Percentiles rank a stretch among this genome's conserved stretches.
phyloP scores from a whole-genome alignment of 2,888 invertebrate species.

The Halocaridina rubra region DNA sequence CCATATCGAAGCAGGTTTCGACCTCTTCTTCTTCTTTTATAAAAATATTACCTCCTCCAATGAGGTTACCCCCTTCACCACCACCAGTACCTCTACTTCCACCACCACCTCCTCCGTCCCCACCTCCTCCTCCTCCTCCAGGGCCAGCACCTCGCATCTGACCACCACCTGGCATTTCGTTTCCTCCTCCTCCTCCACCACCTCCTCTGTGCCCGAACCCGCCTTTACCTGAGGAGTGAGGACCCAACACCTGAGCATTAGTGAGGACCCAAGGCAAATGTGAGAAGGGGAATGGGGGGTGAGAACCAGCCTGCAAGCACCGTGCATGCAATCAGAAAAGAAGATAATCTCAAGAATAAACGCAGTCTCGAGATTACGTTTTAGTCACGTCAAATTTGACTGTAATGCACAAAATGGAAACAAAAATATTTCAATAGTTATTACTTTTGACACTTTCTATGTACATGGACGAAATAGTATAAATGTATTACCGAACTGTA shows the following conservation, averaged over 20 bases:
- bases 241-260: slow-evolving; percentile 50
- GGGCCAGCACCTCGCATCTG: slow-evolving; percentile 52
- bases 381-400: too few species aligned
- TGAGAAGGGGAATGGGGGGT: not conserved
- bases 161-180: slow-evolving; percentile 49
- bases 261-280: slow-evolving; percentile 43
- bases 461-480: not conserved
- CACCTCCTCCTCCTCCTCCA: slow-evolving; percentile 50
- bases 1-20: slow-evolving; percentile 50
- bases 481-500: not conserved
- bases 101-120: slow-evolving; percentile 41
- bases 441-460: not conserved
- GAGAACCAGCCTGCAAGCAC: slow-evolving; percentile 32
- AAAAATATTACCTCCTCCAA: slow-evolving; percentile 17
- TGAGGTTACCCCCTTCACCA: slow-evolving; percentile 30
- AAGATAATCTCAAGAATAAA: not conserved
- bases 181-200: slow-evolving; percentile 46
- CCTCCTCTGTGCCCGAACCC: slow-evolving; percentile 52
- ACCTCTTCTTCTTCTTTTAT: slow-evolving; percentile 43
- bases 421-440: too few species aligned
- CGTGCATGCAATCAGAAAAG: slow-evolving; percentile 49
- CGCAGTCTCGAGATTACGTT: not conserved
- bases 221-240: slow-evolving; percentile 49
- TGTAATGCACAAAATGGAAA: too few species aligned
- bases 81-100: slow-evolving; percentile 9